Percentiles rank a stretch among this genome's conserved stretches.
Conservation (phyloP, 35 echinoderm and acorn worm species). For the Apostichopus californicus region DNA sequence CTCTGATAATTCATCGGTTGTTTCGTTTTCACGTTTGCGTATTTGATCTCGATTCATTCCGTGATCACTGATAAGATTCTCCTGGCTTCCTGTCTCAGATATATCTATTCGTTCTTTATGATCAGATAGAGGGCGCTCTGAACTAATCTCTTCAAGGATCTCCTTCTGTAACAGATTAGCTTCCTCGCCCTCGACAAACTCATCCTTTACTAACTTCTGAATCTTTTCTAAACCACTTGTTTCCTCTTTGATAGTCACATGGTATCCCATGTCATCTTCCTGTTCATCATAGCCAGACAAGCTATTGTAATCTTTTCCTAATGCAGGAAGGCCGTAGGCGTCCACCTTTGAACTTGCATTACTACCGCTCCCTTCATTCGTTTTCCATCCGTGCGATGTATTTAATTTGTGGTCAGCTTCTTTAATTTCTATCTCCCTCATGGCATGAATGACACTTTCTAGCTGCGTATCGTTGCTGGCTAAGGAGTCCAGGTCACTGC, state of each 20-base stretch:
- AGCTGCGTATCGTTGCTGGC: conserved; percentile 28
- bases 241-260: neutral
- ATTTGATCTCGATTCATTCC: neutral
- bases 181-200: neutral
- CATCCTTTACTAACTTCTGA: neutral
- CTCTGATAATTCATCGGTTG: neutral
- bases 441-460: conserved; percentile 28
- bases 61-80: neutral
- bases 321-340: neutral
- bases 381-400: neutral
- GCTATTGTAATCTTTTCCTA: neutral
- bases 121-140: neutral
- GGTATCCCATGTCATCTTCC: neutral
- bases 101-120: neutral
- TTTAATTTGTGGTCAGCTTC: neutral
- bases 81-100: neutral
- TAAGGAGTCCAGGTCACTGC: conserved; percentile 19
- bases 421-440: conserved; percentile 40
- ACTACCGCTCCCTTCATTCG: neutral
- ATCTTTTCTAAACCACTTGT: neutral
- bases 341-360: neutral
- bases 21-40: neutral
- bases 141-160: neutral
- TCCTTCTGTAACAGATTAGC: neutral
- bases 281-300: neutral